A percentile compares a stretch with the other conserved stretches of the same genome.
These are phyloP conservation scores for Leptopilina myrica DNA, from an alignment of 2,888 invertebrate genomes.

Conservation along the genomic window DNA sequence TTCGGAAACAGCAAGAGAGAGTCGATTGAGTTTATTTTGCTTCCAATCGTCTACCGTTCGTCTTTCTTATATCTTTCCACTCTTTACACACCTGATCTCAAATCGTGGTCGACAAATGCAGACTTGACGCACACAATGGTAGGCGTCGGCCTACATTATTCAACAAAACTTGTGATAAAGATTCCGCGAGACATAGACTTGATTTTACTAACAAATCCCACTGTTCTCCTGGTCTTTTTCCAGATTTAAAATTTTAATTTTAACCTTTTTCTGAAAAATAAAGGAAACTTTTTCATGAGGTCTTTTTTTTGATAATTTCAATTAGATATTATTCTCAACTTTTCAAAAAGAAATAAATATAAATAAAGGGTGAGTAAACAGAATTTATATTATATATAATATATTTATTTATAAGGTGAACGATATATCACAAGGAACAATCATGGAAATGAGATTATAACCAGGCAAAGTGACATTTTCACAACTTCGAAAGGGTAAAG, in stretches of 20 bases:
- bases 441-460: no score
- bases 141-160: conserved; percentile 32
- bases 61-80: conserved; percentile 13
- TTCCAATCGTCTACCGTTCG: conserved; percentile 30
- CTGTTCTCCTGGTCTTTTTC: conserved; percentile 3
- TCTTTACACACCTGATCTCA: conserved; percentile 27
- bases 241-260: conserved; percentile 1
- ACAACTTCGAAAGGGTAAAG: no score
- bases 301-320: not conserved
- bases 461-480: no score
- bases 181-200: conserved; percentile 1
- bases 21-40: not conserved
- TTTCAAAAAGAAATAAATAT: not conserved
- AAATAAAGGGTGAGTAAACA: no score
- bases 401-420: no score
- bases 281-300: not conserved
- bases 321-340: not conserved
- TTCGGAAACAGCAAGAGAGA: not conserved
- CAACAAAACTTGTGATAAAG: conserved; percentile 10
- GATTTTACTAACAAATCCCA: conserved; percentile 1
- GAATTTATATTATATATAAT: no score
- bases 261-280: not conserved
- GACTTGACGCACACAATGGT: conserved; percentile 33
- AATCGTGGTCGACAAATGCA: conserved; percentile 22
- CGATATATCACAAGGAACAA: no score